These are phyloP conservation scores for Chesias legatella DNA, from an alignment of 2,888 invertebrate genomes.

Conservation along the genomic window DNA sequence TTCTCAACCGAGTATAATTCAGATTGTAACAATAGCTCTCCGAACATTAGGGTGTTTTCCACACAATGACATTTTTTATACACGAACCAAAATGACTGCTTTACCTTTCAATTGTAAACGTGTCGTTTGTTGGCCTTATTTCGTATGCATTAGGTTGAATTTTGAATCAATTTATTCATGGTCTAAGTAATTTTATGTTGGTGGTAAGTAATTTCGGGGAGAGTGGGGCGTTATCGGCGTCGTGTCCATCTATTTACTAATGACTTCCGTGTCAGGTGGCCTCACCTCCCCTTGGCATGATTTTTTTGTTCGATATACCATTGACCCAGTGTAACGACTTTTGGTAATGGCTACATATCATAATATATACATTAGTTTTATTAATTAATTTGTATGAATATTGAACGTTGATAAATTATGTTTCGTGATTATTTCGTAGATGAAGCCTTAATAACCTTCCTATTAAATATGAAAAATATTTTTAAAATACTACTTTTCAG, in stretches of 20 bases:
- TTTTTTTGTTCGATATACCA: conserved; percentile 41
- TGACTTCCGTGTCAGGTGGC: conserved; percentile 79
- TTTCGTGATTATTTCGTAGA: no score
- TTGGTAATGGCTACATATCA: conserved; percentile 12
- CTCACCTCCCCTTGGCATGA: conserved; percentile 51
- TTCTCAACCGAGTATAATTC: conserved; percentile 48
- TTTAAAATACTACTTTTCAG: no score
- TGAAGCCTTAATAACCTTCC: no score
- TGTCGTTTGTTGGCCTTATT: conserved; percentile 22
- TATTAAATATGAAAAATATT: no score
- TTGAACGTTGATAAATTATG: no score
- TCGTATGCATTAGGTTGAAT: conserved; percentile 5
- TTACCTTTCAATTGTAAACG: conserved; percentile 16
- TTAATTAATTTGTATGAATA: no score
- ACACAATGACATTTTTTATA: conserved; percentile 67
- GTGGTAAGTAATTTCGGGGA: conserved; percentile 61
- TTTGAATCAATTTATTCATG: conserved; percentile 3
- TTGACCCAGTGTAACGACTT: conserved; percentile 27
- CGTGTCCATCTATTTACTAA: conserved; percentile 78
- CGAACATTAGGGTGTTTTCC: conserved; percentile 62
- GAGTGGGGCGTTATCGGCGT: conserved; percentile 70
- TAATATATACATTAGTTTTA: neutral
- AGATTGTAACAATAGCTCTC: conserved; percentile 67
- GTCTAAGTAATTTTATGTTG: conserved; percentile 24
- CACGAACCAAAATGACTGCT: conserved; percentile 36